Percentiles rank a stretch among this genome's conserved stretches.
These are phyloP conservation scores for Semnornis frantzii DNA, from an alignment of 2,113 vertebrate genomes.

Conservation along the genomic window DNA sequence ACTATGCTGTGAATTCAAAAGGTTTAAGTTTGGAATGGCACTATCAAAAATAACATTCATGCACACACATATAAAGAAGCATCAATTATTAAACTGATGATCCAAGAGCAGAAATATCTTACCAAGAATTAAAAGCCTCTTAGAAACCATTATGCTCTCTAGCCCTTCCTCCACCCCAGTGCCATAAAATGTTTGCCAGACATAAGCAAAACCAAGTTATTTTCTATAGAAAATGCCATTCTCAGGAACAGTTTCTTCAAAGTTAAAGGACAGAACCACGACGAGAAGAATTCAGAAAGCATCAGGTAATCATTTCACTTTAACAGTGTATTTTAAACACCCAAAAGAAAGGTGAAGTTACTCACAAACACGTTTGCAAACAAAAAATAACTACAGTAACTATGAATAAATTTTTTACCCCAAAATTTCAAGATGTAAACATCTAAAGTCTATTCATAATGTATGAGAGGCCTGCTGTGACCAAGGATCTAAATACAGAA, in stretches of 20 bases:
- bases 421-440: neutral
- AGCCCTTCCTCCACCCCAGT: neutral
- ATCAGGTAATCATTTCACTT: neutral
- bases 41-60: neutral
- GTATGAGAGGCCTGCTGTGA: neutral
- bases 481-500: neutral
- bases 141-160: conserved; percentile 5
- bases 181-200: neutral
- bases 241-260: rapidly evolving
- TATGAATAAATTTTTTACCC: neutral
- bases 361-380: neutral
- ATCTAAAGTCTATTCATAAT: neutral
- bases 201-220: neutral
- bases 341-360: neutral
- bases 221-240: neutral
- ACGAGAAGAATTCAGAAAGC: neutral
- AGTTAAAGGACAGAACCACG: rapidly evolving
- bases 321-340: neutral
- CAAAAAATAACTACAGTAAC: too few relatives aligned
- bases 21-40: neutral
- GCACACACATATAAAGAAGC: neutral
- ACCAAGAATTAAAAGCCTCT: conserved; percentile 35
- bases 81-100: conserved; percentile 42
- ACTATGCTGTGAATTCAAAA: neutral
- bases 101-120: neutral